Percentiles rank a stretch among this genome's conserved stretches.
phyloP scores from a whole-genome alignment of 2,113 vertebrate species.

The Pimephales promelas region DNA sequence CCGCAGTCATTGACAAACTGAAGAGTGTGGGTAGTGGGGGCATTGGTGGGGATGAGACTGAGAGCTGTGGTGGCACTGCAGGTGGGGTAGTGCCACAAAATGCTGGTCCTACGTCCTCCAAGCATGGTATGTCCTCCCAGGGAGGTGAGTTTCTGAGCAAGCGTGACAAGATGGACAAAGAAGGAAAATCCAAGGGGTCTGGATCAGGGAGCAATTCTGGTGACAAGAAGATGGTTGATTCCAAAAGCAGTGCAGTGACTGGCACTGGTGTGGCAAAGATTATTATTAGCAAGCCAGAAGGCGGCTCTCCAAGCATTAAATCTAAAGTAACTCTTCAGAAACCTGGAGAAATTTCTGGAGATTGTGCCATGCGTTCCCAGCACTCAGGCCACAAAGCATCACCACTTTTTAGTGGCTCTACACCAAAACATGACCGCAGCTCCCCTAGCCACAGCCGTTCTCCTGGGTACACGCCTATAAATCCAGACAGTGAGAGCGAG shows the following conservation, averaged over 20 bases:
- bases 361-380: constrained; percentile 85
- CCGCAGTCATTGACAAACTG: constrained; percentile 96
- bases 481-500: constrained; percentile 96
- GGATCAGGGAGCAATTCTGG: constrained; percentile 80
- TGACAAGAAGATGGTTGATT: constrained; percentile 91
- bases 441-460: constrained; percentile 98
- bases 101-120: constrained; percentile 77
- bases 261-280: constrained; percentile 94
- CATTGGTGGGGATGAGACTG: constrained; percentile 88
- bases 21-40: constrained; percentile 95
- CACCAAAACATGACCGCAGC: constrained; percentile 95
- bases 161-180: constrained; percentile 93
- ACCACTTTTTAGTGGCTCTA: constrained; percentile 94
- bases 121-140: constrained; percentile 83
- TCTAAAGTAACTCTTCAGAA: constrained; percentile 97
- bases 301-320: constrained; percentile 96
- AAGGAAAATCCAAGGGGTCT: constrained; percentile 89
- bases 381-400: constrained; percentile 92
- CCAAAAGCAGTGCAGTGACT: constrained; percentile 81
- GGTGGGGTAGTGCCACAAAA: constrained; percentile 79
- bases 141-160: constrained; percentile 87
- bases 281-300: constrained; percentile 97
- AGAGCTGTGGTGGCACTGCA: constrained; percentile 81
- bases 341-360: constrained; percentile 86
- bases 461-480: constrained; percentile 93